A percentile compares a stretch with the other conserved stretches of the same genome.
Evolutionary conservation across 2,113 vertebrate genomes (phyloP).

Genomic region (Spizaetus ornatus): DNA sequence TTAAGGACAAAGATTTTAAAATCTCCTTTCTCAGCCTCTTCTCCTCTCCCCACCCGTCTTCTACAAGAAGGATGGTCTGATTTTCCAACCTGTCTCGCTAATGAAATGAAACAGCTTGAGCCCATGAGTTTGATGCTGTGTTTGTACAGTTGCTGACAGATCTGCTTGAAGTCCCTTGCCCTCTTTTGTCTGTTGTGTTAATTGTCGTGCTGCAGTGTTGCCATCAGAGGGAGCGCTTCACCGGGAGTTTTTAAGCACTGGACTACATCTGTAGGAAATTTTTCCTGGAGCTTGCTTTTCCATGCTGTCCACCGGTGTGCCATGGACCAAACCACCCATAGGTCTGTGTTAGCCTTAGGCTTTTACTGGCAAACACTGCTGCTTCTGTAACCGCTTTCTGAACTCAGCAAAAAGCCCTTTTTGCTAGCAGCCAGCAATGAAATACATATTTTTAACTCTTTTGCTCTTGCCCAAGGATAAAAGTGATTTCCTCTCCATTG

Average conservation of each 20-base stretch:
- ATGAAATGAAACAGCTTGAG: slow-evolving; percentile 1
- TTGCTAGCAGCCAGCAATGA: background rate
- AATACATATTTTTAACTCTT: background rate
- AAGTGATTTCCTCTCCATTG: background rate
- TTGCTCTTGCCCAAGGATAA: background rate
- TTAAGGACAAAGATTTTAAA: background rate
- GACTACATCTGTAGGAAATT: background rate
- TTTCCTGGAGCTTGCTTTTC: background rate
- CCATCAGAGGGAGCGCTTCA: slow-evolving; percentile 42
- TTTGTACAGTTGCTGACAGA: background rate
- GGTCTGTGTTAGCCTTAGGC: background rate
- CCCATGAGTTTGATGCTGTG: slow-evolving; percentile 49
- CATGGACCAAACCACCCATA: background rate
- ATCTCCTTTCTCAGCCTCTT: background rate
- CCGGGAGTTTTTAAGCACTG: slow-evolving; percentile 9
- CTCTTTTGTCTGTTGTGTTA: background rate
- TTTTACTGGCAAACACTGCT: background rate
- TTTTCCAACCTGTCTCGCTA: background rate
- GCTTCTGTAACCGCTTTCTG: background rate
- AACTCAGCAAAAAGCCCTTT: background rate
- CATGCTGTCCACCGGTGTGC: background rate
- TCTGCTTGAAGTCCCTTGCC: background rate
- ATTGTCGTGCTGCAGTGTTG: background rate
- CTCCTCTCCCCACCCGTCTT: background rate
- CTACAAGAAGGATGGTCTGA: background rate